A percentile compares a stretch with the other conserved stretches of the same genome.
Conservation (phyloP, 2,888 invertebrate species). For the Drosophila maculinotata region DNA sequence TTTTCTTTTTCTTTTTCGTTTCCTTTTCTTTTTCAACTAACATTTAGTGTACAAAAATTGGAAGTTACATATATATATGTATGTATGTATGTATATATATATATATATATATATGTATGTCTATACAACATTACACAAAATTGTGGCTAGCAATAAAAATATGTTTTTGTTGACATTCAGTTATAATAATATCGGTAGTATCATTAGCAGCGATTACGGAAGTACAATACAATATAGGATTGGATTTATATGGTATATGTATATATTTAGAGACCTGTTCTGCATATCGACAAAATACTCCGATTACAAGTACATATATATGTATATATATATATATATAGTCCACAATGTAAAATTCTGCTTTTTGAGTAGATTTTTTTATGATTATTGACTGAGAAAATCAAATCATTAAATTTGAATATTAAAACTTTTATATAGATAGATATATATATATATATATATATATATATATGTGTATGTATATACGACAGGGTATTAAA, state of each 20-base stretch:
- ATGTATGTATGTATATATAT: conserved; percentile 31
- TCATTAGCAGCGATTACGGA: conserved; percentile 53
- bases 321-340: not conserved
- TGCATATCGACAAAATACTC: not conserved
- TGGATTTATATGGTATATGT: conserved; percentile 21
- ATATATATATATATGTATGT: conserved; percentile 29
- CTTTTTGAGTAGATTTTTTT: no score
- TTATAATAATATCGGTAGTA: conserved; percentile 64
- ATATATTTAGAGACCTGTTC: conserved; percentile 15
- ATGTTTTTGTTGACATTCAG: conserved; percentile 57
- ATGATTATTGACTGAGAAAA: not conserved
- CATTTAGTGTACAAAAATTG: conserved; percentile 78
- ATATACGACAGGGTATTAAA: not conserved
- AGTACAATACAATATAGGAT: conserved; percentile 26
- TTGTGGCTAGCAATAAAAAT: conserved; percentile 78
- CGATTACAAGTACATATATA: not conserved
- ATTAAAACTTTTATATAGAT: not conserved
- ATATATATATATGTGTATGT: conserved; percentile 1
- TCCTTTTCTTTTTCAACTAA: conserved; percentile 60
- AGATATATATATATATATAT: not conserved
- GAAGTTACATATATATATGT: conserved; percentile 52
- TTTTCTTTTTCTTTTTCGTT: not conserved
- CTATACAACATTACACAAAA: conserved; percentile 68
- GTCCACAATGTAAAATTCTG: not conserved
- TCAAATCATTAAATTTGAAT: not conserved